Evolutionary conservation across 2,888 invertebrate genomes (phyloP).

Genomic region (Cenopis cana): DNA sequence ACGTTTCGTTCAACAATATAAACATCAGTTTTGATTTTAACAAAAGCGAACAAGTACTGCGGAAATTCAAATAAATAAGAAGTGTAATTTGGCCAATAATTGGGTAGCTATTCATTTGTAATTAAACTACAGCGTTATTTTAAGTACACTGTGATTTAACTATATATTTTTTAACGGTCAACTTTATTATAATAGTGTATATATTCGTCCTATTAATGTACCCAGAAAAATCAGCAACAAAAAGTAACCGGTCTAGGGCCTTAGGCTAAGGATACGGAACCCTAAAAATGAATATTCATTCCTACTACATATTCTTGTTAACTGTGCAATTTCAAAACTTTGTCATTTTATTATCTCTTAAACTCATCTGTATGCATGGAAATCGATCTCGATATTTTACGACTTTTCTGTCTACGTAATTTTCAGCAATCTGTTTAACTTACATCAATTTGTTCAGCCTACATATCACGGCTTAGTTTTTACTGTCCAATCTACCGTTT

Average conservation of each 20-base stretch:
- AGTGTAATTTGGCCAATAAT: slow-evolving; percentile 29
- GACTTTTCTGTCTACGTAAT: slow-evolving; percentile 34
- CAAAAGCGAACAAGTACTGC: slow-evolving; percentile 32
- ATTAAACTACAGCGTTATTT: neutral
- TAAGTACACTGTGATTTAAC: no score
- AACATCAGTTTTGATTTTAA: slow-evolving; percentile 50
- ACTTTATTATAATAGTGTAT: no score
- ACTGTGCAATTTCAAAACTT: neutral
- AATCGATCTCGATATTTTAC: slow-evolving; percentile 47
- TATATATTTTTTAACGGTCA: no score
- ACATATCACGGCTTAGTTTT: slow-evolving; percentile 70
- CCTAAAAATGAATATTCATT: neutral
- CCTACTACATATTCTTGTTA: neutral
- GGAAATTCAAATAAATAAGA: slow-evolving; percentile 1
- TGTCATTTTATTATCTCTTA: neutral
- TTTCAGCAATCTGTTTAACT: slow-evolving; percentile 33
- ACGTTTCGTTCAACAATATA: slow-evolving; percentile 58
- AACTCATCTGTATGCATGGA: slow-evolving; percentile 4
- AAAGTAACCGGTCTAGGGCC: neutral
- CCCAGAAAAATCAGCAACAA: neutral
- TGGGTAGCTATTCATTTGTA: slow-evolving; percentile 6
- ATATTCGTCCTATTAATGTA: no score
- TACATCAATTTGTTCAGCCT: slow-evolving; percentile 58
- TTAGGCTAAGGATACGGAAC: no score
- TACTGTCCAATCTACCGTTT: slow-evolving; percentile 70